phyloP scores from a whole-genome alignment of 2,888 invertebrate genomes.

The Gasteruption jaculator region DNA sequence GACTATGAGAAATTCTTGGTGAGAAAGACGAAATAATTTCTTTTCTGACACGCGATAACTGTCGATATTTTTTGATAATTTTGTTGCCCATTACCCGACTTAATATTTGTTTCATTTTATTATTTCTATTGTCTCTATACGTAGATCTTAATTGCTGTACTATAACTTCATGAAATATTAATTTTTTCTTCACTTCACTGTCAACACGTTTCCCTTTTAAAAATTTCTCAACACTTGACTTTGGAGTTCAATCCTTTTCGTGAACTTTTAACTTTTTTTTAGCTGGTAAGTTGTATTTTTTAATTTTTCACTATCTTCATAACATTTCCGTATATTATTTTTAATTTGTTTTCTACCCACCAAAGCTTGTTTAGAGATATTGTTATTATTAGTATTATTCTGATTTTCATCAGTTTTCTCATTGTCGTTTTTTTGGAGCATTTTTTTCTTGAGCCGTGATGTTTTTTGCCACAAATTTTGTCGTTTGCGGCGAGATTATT shows the following conservation, averaged over 20 bases:
- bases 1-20: not conserved
- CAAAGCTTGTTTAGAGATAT: constrained; percentile 14
- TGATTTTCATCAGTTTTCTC: not conserved
- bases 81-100: constrained; percentile 16
- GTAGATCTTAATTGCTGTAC: constrained; percentile 12
- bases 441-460: constrained; percentile 1
- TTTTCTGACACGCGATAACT: constrained; percentile 13
- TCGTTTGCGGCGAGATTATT: constrained; percentile 16
- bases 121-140: constrained; percentile 12
- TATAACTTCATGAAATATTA: constrained; percentile 13
- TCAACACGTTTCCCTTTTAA: constrained; percentile 10
- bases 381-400: constrained; percentile 8
- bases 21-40: not conserved
- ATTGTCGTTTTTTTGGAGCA: not conserved
- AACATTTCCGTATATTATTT: constrained; percentile 18
- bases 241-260: constrained; percentile 11
- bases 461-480: constrained; percentile 4
- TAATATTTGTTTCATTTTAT: constrained; percentile 19
- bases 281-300: constrained; percentile 7
- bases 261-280: constrained; percentile 1
- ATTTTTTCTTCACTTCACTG: constrained; percentile 12
- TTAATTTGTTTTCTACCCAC: constrained; percentile 10
- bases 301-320: constrained; percentile 14
- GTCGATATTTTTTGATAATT: constrained; percentile 19
- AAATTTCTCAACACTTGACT: constrained; percentile 9